A percentile compares a stretch with the other conserved stretches of the same genome.
Conservation (phyloP, 2,888 invertebrate genomes). For the Lacanobia wlatinum region DNA sequence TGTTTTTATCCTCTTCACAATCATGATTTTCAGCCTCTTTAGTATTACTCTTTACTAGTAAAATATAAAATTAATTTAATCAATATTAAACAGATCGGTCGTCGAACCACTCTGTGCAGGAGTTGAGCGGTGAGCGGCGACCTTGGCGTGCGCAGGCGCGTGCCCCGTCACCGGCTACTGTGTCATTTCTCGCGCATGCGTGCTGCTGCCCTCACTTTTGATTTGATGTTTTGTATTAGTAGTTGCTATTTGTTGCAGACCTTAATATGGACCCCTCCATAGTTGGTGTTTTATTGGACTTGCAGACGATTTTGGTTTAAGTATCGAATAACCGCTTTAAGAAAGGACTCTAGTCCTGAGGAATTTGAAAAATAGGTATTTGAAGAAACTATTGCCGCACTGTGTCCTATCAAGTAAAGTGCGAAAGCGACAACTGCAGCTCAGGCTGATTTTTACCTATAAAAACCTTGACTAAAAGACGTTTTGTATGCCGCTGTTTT, state of each 20-base stretch:
- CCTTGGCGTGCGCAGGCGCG: conserved; percentile 78
- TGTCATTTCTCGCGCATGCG: conserved; percentile 74
- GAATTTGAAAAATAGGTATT: no score
- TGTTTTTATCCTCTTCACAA: background rate
- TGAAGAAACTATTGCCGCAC: no score
- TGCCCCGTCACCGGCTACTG: conserved; percentile 74
- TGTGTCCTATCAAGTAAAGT: no score
- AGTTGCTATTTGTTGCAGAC: conserved; percentile 55
- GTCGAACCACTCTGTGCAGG: conserved; percentile 78
- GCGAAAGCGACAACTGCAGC: no score
- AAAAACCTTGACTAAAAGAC: no score
- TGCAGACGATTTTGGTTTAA: background rate
- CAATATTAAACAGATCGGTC: conserved; percentile 75
- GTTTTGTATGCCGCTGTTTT: no score
- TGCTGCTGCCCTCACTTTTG: conserved; percentile 60
- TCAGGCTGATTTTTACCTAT: no score
- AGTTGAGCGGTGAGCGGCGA: conserved; percentile 77
- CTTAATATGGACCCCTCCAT: background rate
- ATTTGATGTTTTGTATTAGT: conserved; percentile 51
- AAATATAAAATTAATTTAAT: conserved; percentile 45
- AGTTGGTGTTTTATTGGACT: background rate
- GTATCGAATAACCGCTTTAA: background rate
- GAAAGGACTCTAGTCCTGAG: no score
- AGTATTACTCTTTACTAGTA: background rate
- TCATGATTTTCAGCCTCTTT: background rate